Evolutionary conservation across 1,140 invertebrate species (phyloP).

Genomic region (Penaeus japonicus): DNA sequence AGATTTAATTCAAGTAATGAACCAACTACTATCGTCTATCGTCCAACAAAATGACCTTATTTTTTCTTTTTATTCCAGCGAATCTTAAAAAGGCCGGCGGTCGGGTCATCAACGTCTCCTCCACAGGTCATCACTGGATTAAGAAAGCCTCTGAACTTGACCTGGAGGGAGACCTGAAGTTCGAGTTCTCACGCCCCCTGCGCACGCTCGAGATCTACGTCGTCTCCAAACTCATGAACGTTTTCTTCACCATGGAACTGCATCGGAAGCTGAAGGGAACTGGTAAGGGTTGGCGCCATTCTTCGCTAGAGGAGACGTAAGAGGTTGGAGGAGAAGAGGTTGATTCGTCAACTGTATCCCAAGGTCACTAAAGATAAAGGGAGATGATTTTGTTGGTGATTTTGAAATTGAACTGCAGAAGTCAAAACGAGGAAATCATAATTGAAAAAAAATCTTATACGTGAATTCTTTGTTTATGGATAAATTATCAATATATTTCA

Average conservation of each 20-base stretch:
- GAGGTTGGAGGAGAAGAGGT: too few relatives aligned
- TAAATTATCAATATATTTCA: too few relatives aligned
- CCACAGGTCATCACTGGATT: constrained; percentile 2
- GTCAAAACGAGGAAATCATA: too few relatives aligned
- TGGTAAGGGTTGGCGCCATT: not conserved
- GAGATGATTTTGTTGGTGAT: not conserved
- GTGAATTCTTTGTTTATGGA: too few relatives aligned
- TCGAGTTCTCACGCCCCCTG: not conserved
- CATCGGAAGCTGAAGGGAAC: not conserved
- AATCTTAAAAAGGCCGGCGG: not conserved
- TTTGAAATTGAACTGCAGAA: too few relatives aligned
- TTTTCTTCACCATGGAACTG: constrained; percentile 3
- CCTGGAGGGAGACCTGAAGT: not conserved
- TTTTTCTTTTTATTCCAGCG: not conserved
- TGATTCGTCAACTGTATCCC: too few relatives aligned
- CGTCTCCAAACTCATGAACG: constrained; percentile 2
- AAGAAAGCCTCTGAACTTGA: not conserved
- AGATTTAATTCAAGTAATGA: too few relatives aligned
- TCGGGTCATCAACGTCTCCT: not conserved
- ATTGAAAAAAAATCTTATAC: not conserved
- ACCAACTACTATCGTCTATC: too few relatives aligned
- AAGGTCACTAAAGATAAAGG: too few relatives aligned
- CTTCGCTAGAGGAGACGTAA: too few relatives aligned
- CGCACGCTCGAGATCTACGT: constrained; percentile 11
- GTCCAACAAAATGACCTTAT: too few relatives aligned